Base-by-base conservation (phyloP, 2,797 vertebrate genomes). In the Sphenodon punctatus region DNA sequence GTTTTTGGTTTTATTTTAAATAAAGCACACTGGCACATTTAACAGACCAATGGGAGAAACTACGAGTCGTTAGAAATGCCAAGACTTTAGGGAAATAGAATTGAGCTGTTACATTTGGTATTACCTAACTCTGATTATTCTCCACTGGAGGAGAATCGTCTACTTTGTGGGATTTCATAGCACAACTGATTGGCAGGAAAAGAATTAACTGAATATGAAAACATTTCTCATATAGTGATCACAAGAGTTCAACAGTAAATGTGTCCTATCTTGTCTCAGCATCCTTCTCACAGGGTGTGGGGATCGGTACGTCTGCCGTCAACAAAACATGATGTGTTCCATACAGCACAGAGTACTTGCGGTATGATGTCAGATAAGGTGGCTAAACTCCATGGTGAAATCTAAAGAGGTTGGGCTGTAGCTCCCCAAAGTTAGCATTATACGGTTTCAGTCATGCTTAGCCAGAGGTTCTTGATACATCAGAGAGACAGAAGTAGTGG, bases 171-270 rank as follows among this genome's bases (percentile, higher is more conserved):
- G 88, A 92, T 90, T 89, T 79, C 42, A 86, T 77, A 43, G 84
- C 10, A 27, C 73, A 82, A 92, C 59, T 87, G 83, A 86, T 86
- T 88, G 71, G 92, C 71, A 93, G 83, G 86, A 86, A 91, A 85
- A 84, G 71, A 77, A 48, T 19, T 56, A 92, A 93, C 93, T 84
- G 51, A 84, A 89, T 75, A 74, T 75, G 81, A 87, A 90, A 90
- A 73, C 75, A 82, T 92, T 94, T 88, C 89, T 91, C 83, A 89
- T 93, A 94, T 92, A 96, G 95, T 95, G 95, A 95, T 96, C 94
- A 94, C 84, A 93, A 90, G 90, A 89, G n/a, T 86, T 86, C 88
- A 91, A 95, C n/a, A 95, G 95, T 94, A 96, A 96, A 95, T 95
- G 96, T 94, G 91, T 91, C 93, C 92, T 93, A 89, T 86, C 92